A percentile compares a stretch with the other conserved stretches of the same genome.
These are phyloP conservation scores for Falco rusticolus DNA, from an alignment of 2,797 vertebrate species.

Conservation along the genomic window DNA sequence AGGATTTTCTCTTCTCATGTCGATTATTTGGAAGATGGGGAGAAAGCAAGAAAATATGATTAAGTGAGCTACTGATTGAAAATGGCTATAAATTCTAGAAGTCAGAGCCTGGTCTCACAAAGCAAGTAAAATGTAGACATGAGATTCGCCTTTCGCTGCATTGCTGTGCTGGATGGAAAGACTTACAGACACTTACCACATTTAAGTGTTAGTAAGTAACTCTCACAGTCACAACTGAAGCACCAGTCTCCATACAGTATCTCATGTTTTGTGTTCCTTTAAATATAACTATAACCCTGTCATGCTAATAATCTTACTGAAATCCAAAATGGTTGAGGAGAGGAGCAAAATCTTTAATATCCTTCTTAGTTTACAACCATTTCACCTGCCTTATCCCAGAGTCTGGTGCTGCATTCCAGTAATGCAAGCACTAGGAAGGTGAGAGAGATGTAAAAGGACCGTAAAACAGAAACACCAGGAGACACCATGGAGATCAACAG, in stretches of 20 bases:
- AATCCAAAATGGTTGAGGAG: neutral
- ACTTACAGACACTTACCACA: neutral
- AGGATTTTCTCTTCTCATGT: neutral
- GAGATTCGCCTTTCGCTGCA: neutral
- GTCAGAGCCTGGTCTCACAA: neutral
- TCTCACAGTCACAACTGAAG: neutral
- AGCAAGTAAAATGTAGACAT: neutral
- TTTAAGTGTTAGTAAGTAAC: neutral
- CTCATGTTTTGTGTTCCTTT: neutral
- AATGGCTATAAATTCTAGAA: neutral
- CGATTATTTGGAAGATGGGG: neutral
- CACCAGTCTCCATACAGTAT: neutral
- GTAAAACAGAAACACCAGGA: neutral
- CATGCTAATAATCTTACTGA: neutral
- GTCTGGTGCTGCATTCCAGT: neutral
- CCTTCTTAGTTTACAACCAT: neutral
- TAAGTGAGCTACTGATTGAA: neutral
- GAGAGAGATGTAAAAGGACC: neutral
- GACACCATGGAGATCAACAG: neutral
- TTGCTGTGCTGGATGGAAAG: neutral
- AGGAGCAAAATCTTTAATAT: neutral
- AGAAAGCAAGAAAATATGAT: neutral
- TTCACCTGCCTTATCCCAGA: neutral
- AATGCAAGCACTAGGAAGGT: neutral
- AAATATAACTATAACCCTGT: neutral